These are phyloP conservation scores for Seira musarum DNA, from an alignment of 2,888 invertebrate species.

Conservation along the genomic window DNA sequence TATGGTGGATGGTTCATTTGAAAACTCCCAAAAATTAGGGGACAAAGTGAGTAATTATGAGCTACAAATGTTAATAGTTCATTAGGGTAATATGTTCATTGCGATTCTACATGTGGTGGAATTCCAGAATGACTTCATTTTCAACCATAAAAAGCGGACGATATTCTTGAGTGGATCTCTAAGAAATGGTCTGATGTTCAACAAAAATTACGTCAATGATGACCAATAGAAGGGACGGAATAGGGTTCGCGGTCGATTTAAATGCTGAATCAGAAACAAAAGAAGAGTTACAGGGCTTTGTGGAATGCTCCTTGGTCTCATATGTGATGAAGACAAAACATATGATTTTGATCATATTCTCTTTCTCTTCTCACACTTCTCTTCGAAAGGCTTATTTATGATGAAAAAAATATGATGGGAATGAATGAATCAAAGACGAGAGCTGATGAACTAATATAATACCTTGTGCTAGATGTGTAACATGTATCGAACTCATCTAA, in stretches of 20 bases:
- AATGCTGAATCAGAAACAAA: neutral
- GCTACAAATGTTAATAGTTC: too few species aligned
- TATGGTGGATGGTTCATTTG: too few species aligned
- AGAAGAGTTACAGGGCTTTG: neutral
- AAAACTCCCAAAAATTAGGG: too few species aligned
- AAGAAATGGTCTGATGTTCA: neutral
- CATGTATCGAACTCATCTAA: neutral
- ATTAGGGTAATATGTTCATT: too few species aligned
- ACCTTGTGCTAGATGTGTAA: neutral
- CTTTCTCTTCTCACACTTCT: neutral
- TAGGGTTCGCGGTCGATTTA: neutral
- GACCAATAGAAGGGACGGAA: neutral
- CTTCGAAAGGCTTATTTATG: too few species aligned
- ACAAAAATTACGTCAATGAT: neutral
- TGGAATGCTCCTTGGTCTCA: neutral
- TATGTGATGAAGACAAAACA: constrained; percentile 1
- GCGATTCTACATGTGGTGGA: too few species aligned
- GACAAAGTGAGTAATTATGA: too few species aligned
- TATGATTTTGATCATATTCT: constrained; percentile 8
- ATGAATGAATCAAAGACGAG: too few species aligned
- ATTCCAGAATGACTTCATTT: too few species aligned
- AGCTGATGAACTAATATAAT: too few species aligned
- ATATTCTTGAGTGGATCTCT: neutral
- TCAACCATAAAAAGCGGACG: too few species aligned
- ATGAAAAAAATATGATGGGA: too few species aligned